These are phyloP conservation scores for Musca domestica DNA, from an alignment of 1,140 invertebrate species.

Conservation along the genomic window DNA sequence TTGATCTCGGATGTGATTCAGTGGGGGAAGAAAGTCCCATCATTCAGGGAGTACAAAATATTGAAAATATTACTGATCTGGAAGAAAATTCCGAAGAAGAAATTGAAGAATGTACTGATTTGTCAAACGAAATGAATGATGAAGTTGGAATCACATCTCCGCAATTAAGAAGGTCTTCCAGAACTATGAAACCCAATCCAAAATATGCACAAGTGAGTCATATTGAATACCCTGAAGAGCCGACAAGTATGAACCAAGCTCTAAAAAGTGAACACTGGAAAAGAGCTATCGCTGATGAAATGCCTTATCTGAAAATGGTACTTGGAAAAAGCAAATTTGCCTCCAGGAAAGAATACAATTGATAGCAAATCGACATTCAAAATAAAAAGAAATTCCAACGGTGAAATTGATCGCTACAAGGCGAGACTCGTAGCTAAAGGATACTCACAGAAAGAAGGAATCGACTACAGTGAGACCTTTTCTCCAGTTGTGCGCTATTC, in stretches of 20 bases:
- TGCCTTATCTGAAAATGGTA: conserved; percentile 18
- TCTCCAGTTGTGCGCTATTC: conserved; percentile 25
- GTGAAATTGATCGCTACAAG: conserved; percentile 43
- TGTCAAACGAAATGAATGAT: too few relatives aligned
- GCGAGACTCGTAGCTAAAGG: conserved; percentile 50
- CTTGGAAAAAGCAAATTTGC: conserved; percentile 33
- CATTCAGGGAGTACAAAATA: too few relatives aligned
- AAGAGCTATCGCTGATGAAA: conserved; percentile 25
- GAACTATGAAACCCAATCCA: background rate
- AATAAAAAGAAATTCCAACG: conserved; percentile 41
- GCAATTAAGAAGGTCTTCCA: background rate
- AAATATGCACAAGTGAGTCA: background rate
- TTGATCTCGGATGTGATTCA: too few relatives aligned
- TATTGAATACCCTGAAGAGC: background rate
- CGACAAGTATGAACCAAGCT: background rate
- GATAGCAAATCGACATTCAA: conserved; percentile 38
- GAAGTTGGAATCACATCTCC: background rate
- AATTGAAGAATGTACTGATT: too few relatives aligned
- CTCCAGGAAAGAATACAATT: background rate
- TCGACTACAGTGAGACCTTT: conserved; percentile 27
- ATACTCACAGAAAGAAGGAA: conserved; percentile 30
- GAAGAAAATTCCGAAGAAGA: background rate
- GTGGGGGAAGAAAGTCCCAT: too few relatives aligned
- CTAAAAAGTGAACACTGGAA: background rate
- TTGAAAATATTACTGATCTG: background rate